Evolutionary conservation across 2,797 vertebrate genomes (phyloP).

Genomic region (Coreius guichenoti): DNA sequence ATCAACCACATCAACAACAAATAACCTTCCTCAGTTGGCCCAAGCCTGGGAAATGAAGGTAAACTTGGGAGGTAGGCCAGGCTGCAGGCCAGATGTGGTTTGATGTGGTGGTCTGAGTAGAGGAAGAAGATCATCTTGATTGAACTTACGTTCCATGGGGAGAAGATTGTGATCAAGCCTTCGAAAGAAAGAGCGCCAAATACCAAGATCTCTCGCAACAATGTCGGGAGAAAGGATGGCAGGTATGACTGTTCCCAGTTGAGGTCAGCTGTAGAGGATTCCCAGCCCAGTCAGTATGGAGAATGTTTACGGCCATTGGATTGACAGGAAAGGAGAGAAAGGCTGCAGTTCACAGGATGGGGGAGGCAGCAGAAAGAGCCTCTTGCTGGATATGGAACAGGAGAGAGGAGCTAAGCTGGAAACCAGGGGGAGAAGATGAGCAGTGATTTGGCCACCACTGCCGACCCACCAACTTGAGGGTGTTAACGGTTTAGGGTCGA

Average conservation of each 20-base stretch:
- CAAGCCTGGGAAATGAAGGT: too few species aligned
- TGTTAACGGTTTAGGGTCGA: background rate
- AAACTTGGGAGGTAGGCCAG: background rate
- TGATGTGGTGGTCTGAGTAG: too few species aligned
- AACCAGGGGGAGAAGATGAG: slow-evolving; percentile 42
- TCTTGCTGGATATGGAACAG: background rate
- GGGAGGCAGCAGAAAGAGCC: background rate
- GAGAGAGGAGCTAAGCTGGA: slow-evolving; percentile 15
- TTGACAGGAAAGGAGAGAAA: background rate
- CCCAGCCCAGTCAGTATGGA: background rate
- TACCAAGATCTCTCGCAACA: too few species aligned
- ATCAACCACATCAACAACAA: slow-evolving; percentile 4
- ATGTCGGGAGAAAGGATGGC: too few species aligned
- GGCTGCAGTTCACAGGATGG: background rate
- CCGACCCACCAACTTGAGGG: background rate
- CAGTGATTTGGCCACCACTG: slow-evolving; percentile 2
- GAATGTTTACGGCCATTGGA: background rate
- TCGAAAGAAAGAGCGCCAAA: too few species aligned
- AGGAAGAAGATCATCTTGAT: too few species aligned
- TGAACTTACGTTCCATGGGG: too few species aligned
- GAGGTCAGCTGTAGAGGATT: too few species aligned
- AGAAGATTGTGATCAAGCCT: too few species aligned
- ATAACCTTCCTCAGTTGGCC: background rate
- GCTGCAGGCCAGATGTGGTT: too few species aligned
- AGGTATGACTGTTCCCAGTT: too few species aligned